phyloP scores from a whole-genome alignment of 2,888 invertebrate genomes.

The Protodeltote pygarga region DNA sequence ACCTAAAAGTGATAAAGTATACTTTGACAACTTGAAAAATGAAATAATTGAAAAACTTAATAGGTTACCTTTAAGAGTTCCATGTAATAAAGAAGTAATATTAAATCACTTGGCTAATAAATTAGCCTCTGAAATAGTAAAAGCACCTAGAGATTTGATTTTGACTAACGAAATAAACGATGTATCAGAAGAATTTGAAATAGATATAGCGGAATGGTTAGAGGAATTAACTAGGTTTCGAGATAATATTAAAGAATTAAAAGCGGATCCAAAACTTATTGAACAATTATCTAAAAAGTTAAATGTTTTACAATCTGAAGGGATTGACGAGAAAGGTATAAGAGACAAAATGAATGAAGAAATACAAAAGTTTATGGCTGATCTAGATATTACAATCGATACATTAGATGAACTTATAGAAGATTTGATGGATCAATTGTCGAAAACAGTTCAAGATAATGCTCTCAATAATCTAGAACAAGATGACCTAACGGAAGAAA shows the following conservation, averaged over 20 bases:
- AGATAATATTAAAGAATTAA: background rate
- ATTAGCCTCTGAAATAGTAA: conserved; percentile 36
- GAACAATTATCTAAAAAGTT: conserved; percentile 42
- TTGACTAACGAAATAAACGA: conserved; percentile 14
- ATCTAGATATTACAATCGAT: conserved; percentile 5
- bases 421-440: conserved; percentile 21
- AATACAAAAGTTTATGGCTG: conserved; percentile 13
- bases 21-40: conserved; percentile 38
- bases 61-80: conserved; percentile 32
- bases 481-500: conserved; percentile 35
- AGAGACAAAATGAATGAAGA: conserved; percentile 22
- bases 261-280: conserved; percentile 16
- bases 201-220: conserved; percentile 26
- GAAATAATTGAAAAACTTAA: conserved; percentile 45
- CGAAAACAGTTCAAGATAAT: conserved; percentile 5
- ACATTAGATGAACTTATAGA: conserved; percentile 17
- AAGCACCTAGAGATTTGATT: conserved; percentile 27
- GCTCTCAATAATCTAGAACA: conserved; percentile 10
- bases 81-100: conserved; percentile 13
- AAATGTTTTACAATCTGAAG: conserved; percentile 28
- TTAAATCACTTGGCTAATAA: conserved; percentile 29
- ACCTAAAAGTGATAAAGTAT: conserved; percentile 31
- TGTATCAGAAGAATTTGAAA: conserved; percentile 15
- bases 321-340: conserved; percentile 25
- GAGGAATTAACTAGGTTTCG: conserved; percentile 14